Evolutionary conservation across 2,797 vertebrate species (phyloP), one percentile per base, ranked within the genome.

Genomic region (Anabas testudineus): DNA sequence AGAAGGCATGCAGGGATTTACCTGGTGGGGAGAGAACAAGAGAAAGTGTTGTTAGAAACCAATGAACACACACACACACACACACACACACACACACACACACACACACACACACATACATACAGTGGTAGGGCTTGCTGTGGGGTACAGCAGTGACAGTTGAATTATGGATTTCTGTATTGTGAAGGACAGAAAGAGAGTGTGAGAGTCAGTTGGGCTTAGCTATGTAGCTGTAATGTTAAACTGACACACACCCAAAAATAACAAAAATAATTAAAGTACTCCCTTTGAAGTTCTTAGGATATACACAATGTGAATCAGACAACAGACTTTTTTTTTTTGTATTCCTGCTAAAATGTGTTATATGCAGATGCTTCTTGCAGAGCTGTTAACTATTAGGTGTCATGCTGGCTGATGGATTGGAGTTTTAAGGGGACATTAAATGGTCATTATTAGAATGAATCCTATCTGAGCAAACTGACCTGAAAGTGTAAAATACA

Each of bases 131-230:
- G 32, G 43, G 69, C 60, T 76, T 42, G 59, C 74, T 81, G 76
- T 78, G 80, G 71, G 87, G 65, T 80, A 74, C 14, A 55, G 34
- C 71, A 78, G 69, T 86, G 88, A 89, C 87, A 87, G 84, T 3
- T 83, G 85, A 88, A 86, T 88, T 87, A 90, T 87, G 74, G 84
- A 88, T 90, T 87, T 83, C 22, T 84, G 76, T 75, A 81, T 83
- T 75, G 81, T 77, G 42, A 69, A 51, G 53, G 82, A 86, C 82
- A 84, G 76, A 76, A 65, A 73, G 63, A 71, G 68, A 55, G 53
- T 36, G 43, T 5, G 22, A 48, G 81, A 81, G 68, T 81, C 83
- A 80, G 69, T 46, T 78, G 57, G 76, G 71, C 57, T 88, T 76
- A 72, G 70, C 65, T 78, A 76, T 61, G 80, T 65, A 56, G 61